Evolutionary conservation across 2,113 vertebrate species (phyloP).

Genomic region (Cryptotis parvus): DNA sequence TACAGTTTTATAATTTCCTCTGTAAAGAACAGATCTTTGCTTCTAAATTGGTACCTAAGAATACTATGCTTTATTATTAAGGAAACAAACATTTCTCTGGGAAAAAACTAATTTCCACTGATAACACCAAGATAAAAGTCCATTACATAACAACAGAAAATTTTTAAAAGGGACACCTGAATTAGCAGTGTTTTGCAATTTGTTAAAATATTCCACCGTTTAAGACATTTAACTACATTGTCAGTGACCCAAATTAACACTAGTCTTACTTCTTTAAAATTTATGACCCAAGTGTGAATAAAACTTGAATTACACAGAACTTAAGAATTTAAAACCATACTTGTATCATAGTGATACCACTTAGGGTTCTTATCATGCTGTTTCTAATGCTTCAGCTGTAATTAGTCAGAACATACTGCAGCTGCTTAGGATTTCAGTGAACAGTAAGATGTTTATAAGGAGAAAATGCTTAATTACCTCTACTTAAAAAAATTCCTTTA

Average conservation of each 20-base stretch:
- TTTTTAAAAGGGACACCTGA: conserved; percentile 3
- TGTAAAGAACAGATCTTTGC: conserved; percentile 22
- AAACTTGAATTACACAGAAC: conserved; percentile 55
- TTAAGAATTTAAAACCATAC: conserved; percentile 72
- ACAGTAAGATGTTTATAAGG: conserved; percentile 67
- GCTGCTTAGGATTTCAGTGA: conserved; percentile 73
- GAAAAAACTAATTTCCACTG: conserved; percentile 40
- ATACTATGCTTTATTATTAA: neutral
- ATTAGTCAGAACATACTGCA: conserved; percentile 77
- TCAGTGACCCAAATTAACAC: conserved; percentile 40
- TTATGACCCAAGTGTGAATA: conserved; percentile 59
- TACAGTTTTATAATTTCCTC: conserved; percentile 1
- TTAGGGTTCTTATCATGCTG: conserved; percentile 69
- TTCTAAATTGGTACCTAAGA: conserved; percentile 19
- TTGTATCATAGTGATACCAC: conserved; percentile 64
- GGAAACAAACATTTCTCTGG: neutral
- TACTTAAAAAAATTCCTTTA: conserved; percentile 65
- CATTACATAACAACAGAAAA: neutral
- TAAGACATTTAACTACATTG: conserved; percentile 7
- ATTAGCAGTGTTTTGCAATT: neutral
- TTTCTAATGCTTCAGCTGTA: conserved; percentile 74
- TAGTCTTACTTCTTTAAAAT: conserved; percentile 48
- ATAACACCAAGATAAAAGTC: conserved; percentile 26
- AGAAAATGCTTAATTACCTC: conserved; percentile 68
- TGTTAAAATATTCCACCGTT: conserved; percentile 35